phyloP scores from a whole-genome alignment of 1,140 invertebrate species.

The Amphibalanus amphitrite region DNA sequence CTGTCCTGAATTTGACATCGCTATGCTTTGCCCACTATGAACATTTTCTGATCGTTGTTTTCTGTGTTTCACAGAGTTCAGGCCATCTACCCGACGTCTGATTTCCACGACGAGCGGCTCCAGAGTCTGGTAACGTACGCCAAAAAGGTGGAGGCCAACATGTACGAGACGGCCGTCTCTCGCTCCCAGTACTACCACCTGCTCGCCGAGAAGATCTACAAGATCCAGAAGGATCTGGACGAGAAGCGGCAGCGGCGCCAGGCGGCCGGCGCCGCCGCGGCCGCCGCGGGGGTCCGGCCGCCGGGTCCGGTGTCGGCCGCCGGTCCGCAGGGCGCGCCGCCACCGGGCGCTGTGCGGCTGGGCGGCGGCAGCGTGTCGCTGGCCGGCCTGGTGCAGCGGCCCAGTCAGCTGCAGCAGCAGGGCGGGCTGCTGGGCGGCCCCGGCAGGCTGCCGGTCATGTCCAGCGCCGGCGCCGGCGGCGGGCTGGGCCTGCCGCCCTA shows the following conservation, averaged over 20 bases:
- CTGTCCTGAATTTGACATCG: too few relatives aligned
- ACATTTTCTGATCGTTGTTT: background rate
- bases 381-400: background rate
- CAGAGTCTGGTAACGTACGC: conserved; percentile 95
- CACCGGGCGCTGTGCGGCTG: background rate
- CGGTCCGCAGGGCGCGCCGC: too few relatives aligned
- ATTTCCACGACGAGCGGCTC: conserved; percentile 88
- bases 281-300: background rate
- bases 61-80: conserved; percentile 50
- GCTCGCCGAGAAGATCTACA: conserved; percentile 97
- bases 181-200: conserved; percentile 94
- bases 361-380: background rate
- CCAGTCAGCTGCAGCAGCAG: background rate
- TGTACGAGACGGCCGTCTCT: conserved; percentile 97
- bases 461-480: background rate
- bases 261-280: background rate
- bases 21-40: too few relatives aligned
- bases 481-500: conserved; percentile 2
- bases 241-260: conserved; percentile 52
- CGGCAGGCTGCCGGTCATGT: background rate
- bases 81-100: conserved; percentile 88
- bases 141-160: conserved; percentile 96
- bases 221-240: conserved; percentile 95
- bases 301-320: background rate
- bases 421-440: background rate